Conservation (phyloP, 2,888 invertebrate genomes). For the Rhagium mordax region DNA sequence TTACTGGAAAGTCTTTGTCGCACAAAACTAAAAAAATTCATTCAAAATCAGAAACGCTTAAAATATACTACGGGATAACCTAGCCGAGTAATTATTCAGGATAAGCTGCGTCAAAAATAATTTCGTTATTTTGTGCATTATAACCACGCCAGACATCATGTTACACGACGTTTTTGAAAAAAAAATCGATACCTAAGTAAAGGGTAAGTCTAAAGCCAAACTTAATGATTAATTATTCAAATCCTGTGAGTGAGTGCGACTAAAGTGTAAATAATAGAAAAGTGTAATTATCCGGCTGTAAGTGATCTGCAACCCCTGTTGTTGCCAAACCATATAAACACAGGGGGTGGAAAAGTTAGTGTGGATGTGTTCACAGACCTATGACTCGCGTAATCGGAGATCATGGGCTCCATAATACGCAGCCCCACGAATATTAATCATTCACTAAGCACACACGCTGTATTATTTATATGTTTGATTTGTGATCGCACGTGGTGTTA, state of each 20-base stretch:
- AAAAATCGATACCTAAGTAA: slow-evolving; percentile 30
- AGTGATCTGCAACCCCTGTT: slow-evolving; percentile 62
- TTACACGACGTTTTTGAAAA: no score
- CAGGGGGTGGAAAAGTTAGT: slow-evolving; percentile 54
- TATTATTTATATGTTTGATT: slow-evolving; percentile 62
- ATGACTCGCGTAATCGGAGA: slow-evolving; percentile 66
- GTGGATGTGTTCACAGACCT: slow-evolving; percentile 61
- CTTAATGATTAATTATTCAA: slow-evolving; percentile 59
- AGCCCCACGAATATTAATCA: slow-evolving; percentile 61
- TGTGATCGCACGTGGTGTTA: slow-evolving; percentile 58
- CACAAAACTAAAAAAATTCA: no score
- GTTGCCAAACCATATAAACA: slow-evolving; percentile 61
- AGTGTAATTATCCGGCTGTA: slow-evolving; percentile 66
- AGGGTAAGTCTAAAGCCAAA: slow-evolving; percentile 51
- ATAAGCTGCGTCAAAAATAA: no score
- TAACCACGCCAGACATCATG: no score
- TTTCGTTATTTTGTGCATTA: no score
- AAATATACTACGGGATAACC: no score
- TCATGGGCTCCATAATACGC: slow-evolving; percentile 55
- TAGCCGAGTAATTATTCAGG: no score
- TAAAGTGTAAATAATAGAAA: slow-evolving; percentile 65
- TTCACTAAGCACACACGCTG: slow-evolving; percentile 58
- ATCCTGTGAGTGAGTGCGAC: slow-evolving; percentile 52
- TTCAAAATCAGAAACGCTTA: no score
- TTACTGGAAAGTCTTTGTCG: no score